phyloP scores from a whole-genome alignment of 2,888 invertebrate genomes.

The Mesorhabditis sp. region DNA sequence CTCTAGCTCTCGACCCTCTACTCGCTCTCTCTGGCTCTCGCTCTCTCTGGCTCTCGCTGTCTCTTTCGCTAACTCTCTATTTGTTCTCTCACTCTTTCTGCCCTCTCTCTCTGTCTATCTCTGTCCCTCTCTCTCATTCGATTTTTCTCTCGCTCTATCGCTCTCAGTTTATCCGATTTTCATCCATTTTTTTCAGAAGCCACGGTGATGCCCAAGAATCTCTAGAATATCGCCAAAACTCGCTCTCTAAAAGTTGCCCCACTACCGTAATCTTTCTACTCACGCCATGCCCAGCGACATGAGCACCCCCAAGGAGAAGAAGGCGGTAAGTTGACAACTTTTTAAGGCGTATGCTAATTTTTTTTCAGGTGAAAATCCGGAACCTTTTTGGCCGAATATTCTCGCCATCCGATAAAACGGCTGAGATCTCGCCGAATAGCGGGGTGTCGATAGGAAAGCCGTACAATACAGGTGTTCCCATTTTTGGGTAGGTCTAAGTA shows the following conservation, averaged over 20 bases:
- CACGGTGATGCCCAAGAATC: too few species aligned
- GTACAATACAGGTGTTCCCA: slow-evolving; percentile 50
- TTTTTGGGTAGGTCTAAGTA: not conserved
- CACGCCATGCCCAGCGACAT: slow-evolving; percentile 3
- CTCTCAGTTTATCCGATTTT: not conserved
- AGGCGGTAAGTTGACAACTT: slow-evolving; percentile 9
- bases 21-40: slow-evolving; percentile 12
- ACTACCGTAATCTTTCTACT: not conserved
- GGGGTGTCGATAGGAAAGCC: slow-evolving; percentile 51
- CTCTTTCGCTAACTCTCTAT: not conserved
- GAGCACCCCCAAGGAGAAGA: slow-evolving; percentile 26
- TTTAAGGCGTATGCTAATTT: not conserved
- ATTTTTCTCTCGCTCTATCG: not conserved
- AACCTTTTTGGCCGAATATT: slow-evolving; percentile 38
- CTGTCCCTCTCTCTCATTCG: not conserved
- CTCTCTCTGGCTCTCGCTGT: slow-evolving; percentile 8
- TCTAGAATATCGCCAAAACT: not conserved
- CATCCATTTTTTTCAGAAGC: not conserved
- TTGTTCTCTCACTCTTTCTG: not conserved
- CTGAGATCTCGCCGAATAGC: slow-evolving; percentile 24
- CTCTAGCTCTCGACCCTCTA: slow-evolving; percentile 13
- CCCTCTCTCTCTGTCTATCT: slow-evolving; percentile 8
- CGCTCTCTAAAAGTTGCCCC: not conserved
- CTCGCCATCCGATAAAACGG: slow-evolving; percentile 33
- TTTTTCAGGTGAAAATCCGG: slow-evolving; percentile 38